phyloP scores from a whole-genome alignment of 2,888 invertebrate genomes.

The Microctonus brassicae region DNA sequence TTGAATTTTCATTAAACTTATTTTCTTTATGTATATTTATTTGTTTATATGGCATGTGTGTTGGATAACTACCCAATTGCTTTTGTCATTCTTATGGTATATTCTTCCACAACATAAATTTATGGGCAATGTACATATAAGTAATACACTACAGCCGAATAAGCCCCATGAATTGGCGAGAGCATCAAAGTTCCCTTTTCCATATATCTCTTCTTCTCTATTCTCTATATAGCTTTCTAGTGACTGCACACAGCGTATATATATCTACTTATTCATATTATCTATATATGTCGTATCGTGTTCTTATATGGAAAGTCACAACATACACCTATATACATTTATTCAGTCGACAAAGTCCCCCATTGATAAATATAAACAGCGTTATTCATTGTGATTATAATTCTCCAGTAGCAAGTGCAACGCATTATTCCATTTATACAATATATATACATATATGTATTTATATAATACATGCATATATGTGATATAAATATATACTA shows the following conservation, averaged over 20 bases:
- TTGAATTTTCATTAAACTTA: no score
- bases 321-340: background rate
- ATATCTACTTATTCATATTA: background rate
- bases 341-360: slow-evolving; percentile 10
- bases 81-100: background rate
- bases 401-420: background rate
- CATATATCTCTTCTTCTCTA: background rate
- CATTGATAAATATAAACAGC: slow-evolving; percentile 23
- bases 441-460: background rate
- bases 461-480: background rate
- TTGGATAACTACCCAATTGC: background rate
- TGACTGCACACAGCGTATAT: no score
- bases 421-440: background rate
- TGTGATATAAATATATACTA: background rate
- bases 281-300: background rate
- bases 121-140: background rate
- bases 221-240: background rate
- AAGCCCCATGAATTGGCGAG: background rate
- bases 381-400: slow-evolving; percentile 14
- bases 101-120: background rate
- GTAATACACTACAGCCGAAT: background rate
- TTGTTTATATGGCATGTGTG: background rate
- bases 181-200: background rate
- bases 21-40: no score
- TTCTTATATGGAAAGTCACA: background rate